Evolutionary conservation across 1,140 invertebrate genomes (phyloP).

Genomic region (Bombus superbus): DNA sequence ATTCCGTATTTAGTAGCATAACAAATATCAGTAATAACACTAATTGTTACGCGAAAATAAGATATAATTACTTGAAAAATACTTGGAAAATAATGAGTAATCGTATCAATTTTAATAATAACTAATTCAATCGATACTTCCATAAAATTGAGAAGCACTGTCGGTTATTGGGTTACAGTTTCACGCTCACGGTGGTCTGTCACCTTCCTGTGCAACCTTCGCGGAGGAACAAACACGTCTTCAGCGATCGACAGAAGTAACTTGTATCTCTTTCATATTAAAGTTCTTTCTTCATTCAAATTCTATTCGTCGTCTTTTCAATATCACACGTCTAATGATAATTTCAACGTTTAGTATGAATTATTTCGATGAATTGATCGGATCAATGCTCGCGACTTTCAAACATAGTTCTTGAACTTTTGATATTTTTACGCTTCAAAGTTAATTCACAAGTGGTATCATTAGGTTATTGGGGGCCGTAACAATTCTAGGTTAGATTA

Average conservation of each 20-base stretch:
- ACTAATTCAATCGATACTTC: conserved; percentile 17
- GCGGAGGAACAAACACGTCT: conserved; percentile 29
- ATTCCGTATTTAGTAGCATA: neutral
- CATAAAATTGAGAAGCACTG: conserved; percentile 64
- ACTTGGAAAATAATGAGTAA: neutral
- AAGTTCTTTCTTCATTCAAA: neutral
- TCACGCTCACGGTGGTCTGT: conserved; percentile 69
- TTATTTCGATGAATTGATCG: neutral
- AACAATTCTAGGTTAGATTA: too few species aligned
- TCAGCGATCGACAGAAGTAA: conserved; percentile 34
- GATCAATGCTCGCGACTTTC: neutral
- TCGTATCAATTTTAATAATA: neutral
- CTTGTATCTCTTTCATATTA: neutral
- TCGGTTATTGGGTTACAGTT: conserved; percentile 69
- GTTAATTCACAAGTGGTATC: neutral
- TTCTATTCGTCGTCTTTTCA: neutral
- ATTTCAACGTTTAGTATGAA: neutral
- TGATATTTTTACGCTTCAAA: neutral
- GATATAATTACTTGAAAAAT: neutral
- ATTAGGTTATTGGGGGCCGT: too few species aligned
- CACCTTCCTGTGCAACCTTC: conserved; percentile 54
- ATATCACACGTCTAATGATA: conserved; percentile 1
- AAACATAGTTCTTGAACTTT: neutral
- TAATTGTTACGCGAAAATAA: neutral
- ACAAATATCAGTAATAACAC: neutral